These are phyloP conservation scores for Calameuta idolon DNA, from an alignment of 2,888 invertebrate genomes.

Conservation along the genomic window DNA sequence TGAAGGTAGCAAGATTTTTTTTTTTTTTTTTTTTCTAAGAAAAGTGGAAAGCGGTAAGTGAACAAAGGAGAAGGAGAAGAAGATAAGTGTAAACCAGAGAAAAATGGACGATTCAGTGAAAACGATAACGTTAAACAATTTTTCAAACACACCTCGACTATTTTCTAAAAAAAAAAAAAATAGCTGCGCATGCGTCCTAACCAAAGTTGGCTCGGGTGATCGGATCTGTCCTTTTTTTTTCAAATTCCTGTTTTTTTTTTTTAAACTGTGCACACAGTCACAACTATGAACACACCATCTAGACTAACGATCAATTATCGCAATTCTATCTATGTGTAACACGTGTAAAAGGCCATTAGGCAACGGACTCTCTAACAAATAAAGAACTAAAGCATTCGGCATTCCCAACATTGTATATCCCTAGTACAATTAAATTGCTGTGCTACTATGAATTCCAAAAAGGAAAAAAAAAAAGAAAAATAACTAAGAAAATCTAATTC, in stretches of 20 bases:
- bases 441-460: conserved; percentile 13
- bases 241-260: conserved; percentile 12
- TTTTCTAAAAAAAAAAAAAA: too few species aligned
- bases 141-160: too few species aligned
- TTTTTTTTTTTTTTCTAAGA: too few species aligned
- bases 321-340: conserved; percentile 23
- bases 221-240: conserved; percentile 10
- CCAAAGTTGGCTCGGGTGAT: neutral
- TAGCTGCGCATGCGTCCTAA: conserved; percentile 21
- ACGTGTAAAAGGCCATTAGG: conserved; percentile 33
- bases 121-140: too few species aligned
- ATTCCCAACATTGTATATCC: conserved; percentile 50
- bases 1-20: neutral
- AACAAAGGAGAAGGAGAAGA: too few species aligned
- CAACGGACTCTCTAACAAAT: conserved; percentile 36
- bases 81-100: too few species aligned
- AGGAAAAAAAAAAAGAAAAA: conserved; percentile 7
- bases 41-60: too few species aligned
- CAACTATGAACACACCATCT: conserved; percentile 31
- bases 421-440: too few species aligned
- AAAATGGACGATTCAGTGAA: too few species aligned
- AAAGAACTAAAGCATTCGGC: conserved; percentile 57
- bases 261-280: conserved; percentile 21
- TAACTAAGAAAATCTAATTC: conserved; percentile 15
- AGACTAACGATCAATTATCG: conserved; percentile 35